These are phyloP conservation scores for Cydia amplana DNA, from an alignment of 1,140 invertebrate species.

Conservation along the genomic window DNA sequence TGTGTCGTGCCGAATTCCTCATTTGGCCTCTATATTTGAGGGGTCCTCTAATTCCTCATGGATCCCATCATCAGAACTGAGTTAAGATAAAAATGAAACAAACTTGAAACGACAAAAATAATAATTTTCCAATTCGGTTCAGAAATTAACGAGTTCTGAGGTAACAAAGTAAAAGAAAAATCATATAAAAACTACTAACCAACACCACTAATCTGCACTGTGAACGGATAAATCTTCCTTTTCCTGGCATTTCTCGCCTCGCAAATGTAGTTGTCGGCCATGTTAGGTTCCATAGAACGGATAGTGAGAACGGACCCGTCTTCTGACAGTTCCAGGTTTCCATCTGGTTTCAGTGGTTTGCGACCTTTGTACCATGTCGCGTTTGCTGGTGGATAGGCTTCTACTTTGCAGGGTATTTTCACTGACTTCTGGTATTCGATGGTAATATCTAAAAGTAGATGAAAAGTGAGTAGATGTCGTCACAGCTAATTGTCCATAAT, in stretches of 20 bases:
- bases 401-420: neutral
- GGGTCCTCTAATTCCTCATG: too few species aligned
- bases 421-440: constrained; percentile 4
- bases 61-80: too few species aligned
- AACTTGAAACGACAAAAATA: too few species aligned
- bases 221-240: neutral
- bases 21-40: too few species aligned
- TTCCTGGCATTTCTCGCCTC: neutral
- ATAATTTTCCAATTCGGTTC: neutral
- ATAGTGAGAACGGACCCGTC: neutral
- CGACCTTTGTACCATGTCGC: neutral
- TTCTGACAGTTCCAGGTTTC: neutral
- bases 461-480: too few species aligned
- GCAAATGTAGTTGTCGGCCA: neutral
- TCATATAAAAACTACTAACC: neutral
- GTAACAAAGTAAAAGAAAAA: too few species aligned
- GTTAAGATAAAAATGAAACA: too few species aligned
- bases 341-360: neutral
- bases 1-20: too few species aligned
- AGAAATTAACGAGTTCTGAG: too few species aligned
- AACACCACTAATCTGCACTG: neutral
- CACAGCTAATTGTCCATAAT: too few species aligned
- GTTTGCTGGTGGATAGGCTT: neutral
- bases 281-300: neutral
- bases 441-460: neutral